phyloP scores from a whole-genome alignment of 2,113 vertebrate genomes.

The Oenanthe melanoleuca region DNA sequence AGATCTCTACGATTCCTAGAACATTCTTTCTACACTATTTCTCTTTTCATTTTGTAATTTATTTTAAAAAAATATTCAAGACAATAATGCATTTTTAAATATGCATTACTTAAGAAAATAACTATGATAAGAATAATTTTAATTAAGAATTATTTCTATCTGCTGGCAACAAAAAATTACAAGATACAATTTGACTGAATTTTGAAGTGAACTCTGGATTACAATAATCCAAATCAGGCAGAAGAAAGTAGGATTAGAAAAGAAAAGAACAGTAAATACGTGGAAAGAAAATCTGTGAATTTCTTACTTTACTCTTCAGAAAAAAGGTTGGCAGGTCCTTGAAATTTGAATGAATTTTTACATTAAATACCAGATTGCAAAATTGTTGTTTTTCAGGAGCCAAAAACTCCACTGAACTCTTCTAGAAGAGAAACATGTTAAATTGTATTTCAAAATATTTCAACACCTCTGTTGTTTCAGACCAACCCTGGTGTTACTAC shows the following conservation, averaged over 20 bases:
- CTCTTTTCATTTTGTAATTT: not conserved
- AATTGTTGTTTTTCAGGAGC: not conserved
- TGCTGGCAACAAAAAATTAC: not conserved
- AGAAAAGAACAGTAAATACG: not conserved
- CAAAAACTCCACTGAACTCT: conserved; percentile 1
- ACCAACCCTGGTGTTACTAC: not conserved
- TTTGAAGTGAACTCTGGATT: not conserved
- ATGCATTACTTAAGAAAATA: not conserved
- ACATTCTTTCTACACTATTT: not conserved
- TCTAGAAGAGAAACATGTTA: conserved; percentile 1
- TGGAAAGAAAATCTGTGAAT: not conserved
- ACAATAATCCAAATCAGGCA: not conserved
- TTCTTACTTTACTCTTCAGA: not conserved
- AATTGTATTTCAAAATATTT: conserved; percentile 58
- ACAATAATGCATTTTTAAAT: not conserved
- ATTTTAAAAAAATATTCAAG: not conserved
- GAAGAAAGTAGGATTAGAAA: not conserved
- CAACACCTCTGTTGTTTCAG: conserved; percentile 28
- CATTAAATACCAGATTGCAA: not conserved
- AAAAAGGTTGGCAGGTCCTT: not conserved
- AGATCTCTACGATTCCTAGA: not conserved
- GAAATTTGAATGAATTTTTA: not conserved
- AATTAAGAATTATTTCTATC: not conserved
- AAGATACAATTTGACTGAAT: not conserved
- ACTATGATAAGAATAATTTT: not conserved